Conservation (phyloP, 2,797 vertebrate genomes). For the Meda fulgida region DNA sequence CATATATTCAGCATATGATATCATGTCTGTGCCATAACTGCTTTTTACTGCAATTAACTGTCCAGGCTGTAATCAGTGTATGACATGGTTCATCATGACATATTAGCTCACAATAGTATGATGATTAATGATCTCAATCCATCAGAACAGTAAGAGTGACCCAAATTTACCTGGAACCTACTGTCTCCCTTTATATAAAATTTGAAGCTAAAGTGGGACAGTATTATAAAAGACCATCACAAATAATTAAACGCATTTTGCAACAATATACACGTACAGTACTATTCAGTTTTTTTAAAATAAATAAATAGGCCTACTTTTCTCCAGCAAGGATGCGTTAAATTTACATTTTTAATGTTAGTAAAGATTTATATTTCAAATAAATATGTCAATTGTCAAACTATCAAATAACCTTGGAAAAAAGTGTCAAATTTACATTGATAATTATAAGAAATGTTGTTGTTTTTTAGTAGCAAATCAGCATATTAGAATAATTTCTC, state of each 20-base stretch:
- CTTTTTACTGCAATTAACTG: background rate
- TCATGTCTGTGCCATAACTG: background rate
- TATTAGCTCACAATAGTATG: background rate
- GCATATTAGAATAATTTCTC: background rate
- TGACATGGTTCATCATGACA: background rate
- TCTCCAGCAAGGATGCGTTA: background rate
- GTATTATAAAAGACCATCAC: background rate
- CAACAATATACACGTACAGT: background rate
- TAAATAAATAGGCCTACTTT: background rate
- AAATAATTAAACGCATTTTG: background rate
- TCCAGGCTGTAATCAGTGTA: background rate
- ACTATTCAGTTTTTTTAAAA: background rate
- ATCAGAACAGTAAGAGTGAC: background rate
- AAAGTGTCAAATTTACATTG: background rate
- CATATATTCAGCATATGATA: background rate
- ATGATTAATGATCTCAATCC: slow-evolving; percentile 18
- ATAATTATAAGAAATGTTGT: background rate
- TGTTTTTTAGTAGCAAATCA: background rate
- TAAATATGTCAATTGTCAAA: background rate
- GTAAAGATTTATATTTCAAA: background rate
- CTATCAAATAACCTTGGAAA: too few relatives aligned
- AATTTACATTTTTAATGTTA: background rate
- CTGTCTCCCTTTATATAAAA: background rate
- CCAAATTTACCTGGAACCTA: background rate
- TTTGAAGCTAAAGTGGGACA: background rate